Evolutionary conservation across 2,797 vertebrate species (phyloP).

Genomic region (Ctenosaura bakeri): DNA sequence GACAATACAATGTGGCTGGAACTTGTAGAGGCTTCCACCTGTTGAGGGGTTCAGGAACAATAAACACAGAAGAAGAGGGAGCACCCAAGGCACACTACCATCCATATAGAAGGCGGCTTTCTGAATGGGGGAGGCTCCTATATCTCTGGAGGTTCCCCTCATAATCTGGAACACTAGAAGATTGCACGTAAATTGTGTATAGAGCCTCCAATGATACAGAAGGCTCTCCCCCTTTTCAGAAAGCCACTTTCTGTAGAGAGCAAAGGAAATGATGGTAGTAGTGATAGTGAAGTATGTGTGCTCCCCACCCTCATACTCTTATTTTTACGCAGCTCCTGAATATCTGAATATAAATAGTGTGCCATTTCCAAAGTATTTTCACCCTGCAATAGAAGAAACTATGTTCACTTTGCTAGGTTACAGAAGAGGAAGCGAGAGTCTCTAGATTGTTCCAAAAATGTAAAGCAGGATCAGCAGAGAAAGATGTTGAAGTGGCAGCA

Average conservation of each 20-base stretch:
- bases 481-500: slow-evolving; percentile 72
- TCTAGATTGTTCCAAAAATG: slow-evolving; percentile 73
- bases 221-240: neutral
- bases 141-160: neutral
- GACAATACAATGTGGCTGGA: neutral
- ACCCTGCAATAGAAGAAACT: slow-evolving; percentile 49
- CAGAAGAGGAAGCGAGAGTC: slow-evolving; percentile 58
- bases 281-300: neutral
- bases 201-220: neutral
- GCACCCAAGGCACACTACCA: neutral
- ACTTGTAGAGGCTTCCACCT: neutral
- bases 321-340: neutral
- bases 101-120: neutral
- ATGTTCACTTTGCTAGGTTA: slow-evolving; percentile 53
- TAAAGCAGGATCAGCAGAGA: slow-evolving; percentile 75
- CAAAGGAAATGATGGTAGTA: neutral
- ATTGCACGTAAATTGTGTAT: no score
- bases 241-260: neutral
- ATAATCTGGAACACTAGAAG: neutral
- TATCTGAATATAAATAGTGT: neutral
- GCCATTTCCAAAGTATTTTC: neutral
- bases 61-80: neutral
- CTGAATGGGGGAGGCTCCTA: neutral
- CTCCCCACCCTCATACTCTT: neutral
- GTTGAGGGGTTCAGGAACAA: neutral